Base-by-base conservation (phyloP, 35 echinoderm and acorn worm genomes). In the Ophiothrix spiculata region DNA sequence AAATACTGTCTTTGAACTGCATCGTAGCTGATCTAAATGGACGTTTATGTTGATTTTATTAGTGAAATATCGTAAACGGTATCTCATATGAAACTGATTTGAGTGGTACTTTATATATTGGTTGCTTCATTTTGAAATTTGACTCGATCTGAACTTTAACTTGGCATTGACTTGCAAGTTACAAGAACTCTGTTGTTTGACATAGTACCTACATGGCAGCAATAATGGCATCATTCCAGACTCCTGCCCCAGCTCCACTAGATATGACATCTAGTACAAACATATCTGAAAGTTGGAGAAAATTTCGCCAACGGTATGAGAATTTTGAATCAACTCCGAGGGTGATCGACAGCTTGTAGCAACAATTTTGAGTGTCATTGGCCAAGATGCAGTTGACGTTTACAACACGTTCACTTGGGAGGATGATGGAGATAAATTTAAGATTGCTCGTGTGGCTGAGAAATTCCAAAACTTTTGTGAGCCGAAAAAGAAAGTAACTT, bases 381-480 rank as follows among this genome's bases (percentile, higher is more conserved):
- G 92, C 21, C 87, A 89, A 54, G 46, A 42, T 11, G 83, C 92
- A 31, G 92, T 94, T 0, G 76, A 93, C 17, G 76, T 83, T 16
- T 93, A 89, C 29, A 94, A 94, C 63, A 90, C 84, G 1, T 94
- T 94, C 73, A 86, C 83, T 12, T 94, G 86, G 81, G 54, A 14
- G 23, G 34, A 37, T 0, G 83, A 81, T 21, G 79, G 82, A 31
- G 92, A 90, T 35, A 38, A 80, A 4, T 39, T 73, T 33, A 89
- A 81, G n/a, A 75, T 76, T 35, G 69, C 81, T 28, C 31, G 76
- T 25, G 83, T 94, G 0, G 38, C 89, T 1, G 79, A 87, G 38
- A 64, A 94, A 13, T 90, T 90, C 25, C 80, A 90, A 38, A 8
- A 77, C 32, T 76, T 85, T 56, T 95, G 84, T 38, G 84, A 78